Conservation (phyloP, 2,888 invertebrate genomes). For the Sinohyriopsis cumingii region DNA sequence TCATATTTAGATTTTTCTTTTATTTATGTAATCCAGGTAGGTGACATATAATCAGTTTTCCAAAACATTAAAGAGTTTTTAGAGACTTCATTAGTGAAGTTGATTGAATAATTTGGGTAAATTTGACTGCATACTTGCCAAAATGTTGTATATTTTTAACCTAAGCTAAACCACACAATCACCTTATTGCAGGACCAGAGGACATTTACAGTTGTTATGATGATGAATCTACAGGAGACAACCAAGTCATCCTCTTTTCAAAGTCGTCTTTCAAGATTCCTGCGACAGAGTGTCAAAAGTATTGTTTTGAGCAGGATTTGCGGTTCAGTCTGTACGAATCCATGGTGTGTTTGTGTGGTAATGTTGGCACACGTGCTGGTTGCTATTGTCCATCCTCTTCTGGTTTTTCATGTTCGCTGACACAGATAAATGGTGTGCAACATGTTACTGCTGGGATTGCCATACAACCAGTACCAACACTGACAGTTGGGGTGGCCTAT, state of each 20-base stretch:
- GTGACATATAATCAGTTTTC: no score
- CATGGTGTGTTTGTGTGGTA: conserved; percentile 26
- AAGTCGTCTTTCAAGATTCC: background rate
- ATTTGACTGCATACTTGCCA: no score
- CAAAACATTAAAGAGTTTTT: no score
- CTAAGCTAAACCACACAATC: no score
- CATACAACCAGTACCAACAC: conserved; percentile 5
- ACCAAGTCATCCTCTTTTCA: conserved; percentile 16
- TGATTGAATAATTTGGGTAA: no score
- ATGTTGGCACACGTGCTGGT: background rate
- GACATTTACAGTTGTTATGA: conserved; percentile 26
- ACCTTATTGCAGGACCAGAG: conserved; percentile 11
- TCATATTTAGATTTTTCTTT: no score
- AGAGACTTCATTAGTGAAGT: no score
- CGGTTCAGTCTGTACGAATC: conserved; percentile 11
- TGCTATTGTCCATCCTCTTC: conserved; percentile 21
- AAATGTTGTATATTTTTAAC: no score
- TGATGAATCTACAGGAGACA: conserved; percentile 7
- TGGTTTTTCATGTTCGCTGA: background rate
- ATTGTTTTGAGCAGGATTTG: conserved; percentile 17
- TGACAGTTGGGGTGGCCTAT: conserved; percentile 9
- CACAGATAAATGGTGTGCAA: background rate
- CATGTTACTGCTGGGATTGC: conserved; percentile 19
- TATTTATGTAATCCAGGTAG: no score
- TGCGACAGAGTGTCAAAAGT: conserved; percentile 11